Evolutionary conservation across 1,140 invertebrate genomes (phyloP), one percentile per base, ranked within the genome.

Genomic region (Telenomus remus): DNA sequence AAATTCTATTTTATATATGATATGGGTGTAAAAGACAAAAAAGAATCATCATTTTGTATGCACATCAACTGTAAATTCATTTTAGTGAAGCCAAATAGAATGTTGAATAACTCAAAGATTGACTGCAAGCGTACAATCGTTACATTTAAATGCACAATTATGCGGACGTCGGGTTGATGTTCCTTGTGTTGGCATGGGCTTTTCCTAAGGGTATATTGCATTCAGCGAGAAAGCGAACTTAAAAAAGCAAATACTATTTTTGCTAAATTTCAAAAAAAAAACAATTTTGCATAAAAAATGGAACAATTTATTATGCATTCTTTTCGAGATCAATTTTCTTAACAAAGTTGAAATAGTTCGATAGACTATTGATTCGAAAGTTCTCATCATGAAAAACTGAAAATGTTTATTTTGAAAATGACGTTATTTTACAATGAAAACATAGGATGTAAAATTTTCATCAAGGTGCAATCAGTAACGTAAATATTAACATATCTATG

Each of bases 101-200:
- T 59, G 48, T 54, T 11, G 75, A 56, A 16, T 48, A 54, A 71
- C 50, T 64, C 42, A 63, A 63, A 70, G 72, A 65, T 55, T 69
- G 61, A 68, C 68, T 79, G 78, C 72, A 83, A 84, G 66, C 80
- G 84, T 85, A 85, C 84, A 85, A 85, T 84, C 84, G 82, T 84
- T 84, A 84, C 82, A 72, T 84, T 81, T 81, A 82, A 79, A 77
- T 56, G 57, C 56, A 74, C 56, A 49, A 74, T 68, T 68, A 57
- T 68, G 16, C 53, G 57, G 43, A 74, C 56, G 50, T 65, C 64
- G 55, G 44, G 34, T 65, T 64, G 59, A 69, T 70, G 73, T 70
- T 70, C 63, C 56, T 68, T 43, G 34, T 70, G 70, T 51, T 66
- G 73, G 60, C 71, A 60, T 63, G 56, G 69, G 70, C 73, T 81